phyloP scores from a whole-genome alignment of 2,113 vertebrate genomes.

The Dermatemys mawii region DNA sequence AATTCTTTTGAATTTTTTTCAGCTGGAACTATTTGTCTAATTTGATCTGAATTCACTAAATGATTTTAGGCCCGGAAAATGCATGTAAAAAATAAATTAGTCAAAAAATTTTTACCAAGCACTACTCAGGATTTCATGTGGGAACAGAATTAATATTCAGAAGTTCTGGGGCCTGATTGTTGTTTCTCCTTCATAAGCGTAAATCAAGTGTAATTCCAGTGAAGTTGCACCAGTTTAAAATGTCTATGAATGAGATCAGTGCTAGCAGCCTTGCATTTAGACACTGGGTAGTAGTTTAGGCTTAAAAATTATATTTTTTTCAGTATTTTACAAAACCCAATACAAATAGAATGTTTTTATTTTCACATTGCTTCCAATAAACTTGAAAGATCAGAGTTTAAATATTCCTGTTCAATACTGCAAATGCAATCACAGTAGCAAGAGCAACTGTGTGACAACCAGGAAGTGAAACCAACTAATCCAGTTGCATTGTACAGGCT shows the following conservation, averaged over 20 bases:
- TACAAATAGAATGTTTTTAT: rapidly evolving
- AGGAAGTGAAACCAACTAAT: conserved; percentile 27
- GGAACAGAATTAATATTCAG: not conserved
- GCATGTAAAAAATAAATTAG: not conserved
- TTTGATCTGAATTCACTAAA: not conserved
- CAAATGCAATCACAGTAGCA: conserved; percentile 38
- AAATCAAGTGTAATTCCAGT: not conserved
- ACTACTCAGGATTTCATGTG: not conserved
- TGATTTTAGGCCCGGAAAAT: not conserved
- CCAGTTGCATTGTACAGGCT: not conserved
- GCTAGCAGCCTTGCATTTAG: conserved; percentile 5
- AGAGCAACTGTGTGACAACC: conserved; percentile 1
- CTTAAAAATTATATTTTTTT: not conserved
- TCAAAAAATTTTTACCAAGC: not conserved
- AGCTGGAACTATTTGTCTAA: not conserved
- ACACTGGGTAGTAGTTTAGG: not conserved
- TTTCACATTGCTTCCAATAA: not conserved
- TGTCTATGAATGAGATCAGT: not conserved
- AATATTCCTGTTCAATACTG: not conserved
- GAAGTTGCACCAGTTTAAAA: not conserved
- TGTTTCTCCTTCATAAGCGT: not conserved
- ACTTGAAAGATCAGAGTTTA: conserved; percentile 1
- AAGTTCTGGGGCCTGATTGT: not conserved
- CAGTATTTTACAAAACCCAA: not conserved
- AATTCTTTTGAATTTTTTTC: no score